phyloP scores from a whole-genome alignment of 2,113 vertebrate species.

The Xerus inauris region DNA sequence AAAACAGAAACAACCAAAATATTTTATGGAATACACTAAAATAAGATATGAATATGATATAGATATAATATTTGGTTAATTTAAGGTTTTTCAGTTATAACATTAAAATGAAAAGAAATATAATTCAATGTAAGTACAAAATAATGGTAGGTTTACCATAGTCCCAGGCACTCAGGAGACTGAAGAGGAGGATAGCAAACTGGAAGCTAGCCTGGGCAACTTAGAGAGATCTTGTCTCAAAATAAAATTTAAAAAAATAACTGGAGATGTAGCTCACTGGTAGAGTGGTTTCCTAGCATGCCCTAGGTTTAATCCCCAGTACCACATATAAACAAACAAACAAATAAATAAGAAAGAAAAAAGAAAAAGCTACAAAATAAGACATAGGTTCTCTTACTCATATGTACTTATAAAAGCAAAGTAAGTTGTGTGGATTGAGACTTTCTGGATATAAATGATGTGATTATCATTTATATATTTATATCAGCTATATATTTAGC shows the following conservation, averaged over 20 bases:
- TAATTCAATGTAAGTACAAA: background rate
- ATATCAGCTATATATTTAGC: constrained; percentile 21
- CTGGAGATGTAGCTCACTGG: background rate
- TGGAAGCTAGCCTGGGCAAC: background rate
- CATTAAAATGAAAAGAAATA: background rate
- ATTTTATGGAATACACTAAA: background rate
- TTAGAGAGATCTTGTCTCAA: background rate
- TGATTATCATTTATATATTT: background rate
- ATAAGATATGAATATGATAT: background rate
- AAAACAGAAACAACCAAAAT: constrained; percentile 3
- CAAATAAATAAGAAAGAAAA: background rate
- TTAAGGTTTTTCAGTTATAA: background rate
- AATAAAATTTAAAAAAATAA: background rate
- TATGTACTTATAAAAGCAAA: background rate
- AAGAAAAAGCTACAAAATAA: background rate
- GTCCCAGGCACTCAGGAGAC: background rate
- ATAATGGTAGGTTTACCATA: background rate
- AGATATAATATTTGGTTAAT: no score
- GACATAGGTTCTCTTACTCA: background rate
- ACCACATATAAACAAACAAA: background rate
- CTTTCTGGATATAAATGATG: background rate
- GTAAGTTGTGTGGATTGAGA: background rate
- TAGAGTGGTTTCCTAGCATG: background rate
- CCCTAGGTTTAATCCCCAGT: background rate
- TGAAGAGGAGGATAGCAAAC: background rate